phyloP scores from a whole-genome alignment of 2,113 vertebrate genomes.

The Daphoenositta chrysoptera region DNA sequence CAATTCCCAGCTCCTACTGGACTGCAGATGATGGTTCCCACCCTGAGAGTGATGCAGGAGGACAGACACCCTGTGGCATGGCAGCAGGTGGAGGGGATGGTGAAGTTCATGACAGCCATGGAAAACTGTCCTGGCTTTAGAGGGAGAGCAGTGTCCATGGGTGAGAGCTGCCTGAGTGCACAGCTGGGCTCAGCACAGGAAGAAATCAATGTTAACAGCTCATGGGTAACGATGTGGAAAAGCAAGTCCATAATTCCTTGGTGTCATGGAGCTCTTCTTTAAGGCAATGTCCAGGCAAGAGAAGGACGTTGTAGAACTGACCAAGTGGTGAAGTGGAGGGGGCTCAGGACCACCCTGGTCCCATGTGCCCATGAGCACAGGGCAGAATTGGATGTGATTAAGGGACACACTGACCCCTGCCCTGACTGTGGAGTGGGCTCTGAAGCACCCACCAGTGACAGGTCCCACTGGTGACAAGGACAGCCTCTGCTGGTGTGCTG shows the following conservation, averaged over 20 bases:
- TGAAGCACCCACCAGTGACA: background rate
- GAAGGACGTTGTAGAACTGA: background rate
- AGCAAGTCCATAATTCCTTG: background rate
- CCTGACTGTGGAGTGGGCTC: background rate
- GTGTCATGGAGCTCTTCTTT: background rate
- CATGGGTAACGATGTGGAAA: background rate
- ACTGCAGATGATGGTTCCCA: background rate
- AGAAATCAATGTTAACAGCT: background rate
- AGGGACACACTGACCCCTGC: background rate
- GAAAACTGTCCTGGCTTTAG: background rate
- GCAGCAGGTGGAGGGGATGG: background rate
- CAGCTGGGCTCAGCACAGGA: background rate
- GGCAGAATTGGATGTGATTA: background rate
- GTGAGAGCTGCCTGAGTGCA: background rate
- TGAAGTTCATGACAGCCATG: background rate
- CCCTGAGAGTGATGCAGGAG: background rate
- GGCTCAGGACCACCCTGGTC: background rate
- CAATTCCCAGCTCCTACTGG: background rate
- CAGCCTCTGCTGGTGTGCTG: background rate
- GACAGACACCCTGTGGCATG: background rate
- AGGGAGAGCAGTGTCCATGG: background rate
- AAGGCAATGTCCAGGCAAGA: background rate
- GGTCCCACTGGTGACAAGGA: background rate
- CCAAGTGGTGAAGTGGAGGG: background rate
- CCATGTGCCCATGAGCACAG: fast-evolving